These are phyloP conservation scores for Oncorhynchus masou DNA, from an alignment of 2,113 vertebrate species.

Conservation along the genomic window DNA sequence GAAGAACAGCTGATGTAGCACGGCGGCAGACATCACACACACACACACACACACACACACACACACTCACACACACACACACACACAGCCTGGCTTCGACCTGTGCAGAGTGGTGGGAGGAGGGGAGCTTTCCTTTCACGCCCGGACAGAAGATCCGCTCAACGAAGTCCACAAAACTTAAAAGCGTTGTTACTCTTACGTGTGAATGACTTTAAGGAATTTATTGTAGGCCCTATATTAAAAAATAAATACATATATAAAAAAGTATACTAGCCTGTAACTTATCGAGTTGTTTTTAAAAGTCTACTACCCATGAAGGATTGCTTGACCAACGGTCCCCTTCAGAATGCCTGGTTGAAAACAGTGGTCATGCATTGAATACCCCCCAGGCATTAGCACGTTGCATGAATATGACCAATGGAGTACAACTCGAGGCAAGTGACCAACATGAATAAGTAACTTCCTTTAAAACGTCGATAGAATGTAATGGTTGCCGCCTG, in stretches of 20 bases:
- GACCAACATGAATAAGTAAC: conserved; percentile 34
- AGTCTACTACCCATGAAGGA: neutral
- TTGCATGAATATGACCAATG: conserved; percentile 26
- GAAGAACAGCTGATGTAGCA: conserved; percentile 74
- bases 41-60: conserved; percentile 17
- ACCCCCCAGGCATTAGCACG: neutral
- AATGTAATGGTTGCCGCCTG: neutral
- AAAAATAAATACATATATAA: too few species aligned
- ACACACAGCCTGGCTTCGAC: conserved; percentile 42
- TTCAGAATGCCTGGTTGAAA: neutral
- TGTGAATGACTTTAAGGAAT: neutral
- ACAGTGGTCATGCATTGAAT: neutral
- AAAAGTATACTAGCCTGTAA: neutral
- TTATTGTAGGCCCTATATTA: neutral
- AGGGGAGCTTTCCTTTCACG: conserved; percentile 33
- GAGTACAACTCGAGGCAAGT: conserved; percentile 4
- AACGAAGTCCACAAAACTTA: conserved; percentile 14
- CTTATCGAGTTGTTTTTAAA: neutral
- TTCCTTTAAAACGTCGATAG: conserved; percentile 14
- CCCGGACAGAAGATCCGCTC: conserved; percentile 20
- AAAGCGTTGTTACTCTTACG: neutral
- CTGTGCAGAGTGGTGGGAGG: conserved; percentile 63
- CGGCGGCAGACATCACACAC: conserved; percentile 30
- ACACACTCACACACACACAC: too few species aligned
- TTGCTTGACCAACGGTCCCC: neutral